phyloP scores from a whole-genome alignment of 1,140 invertebrate genomes.

The Asbolus verrucosus region DNA sequence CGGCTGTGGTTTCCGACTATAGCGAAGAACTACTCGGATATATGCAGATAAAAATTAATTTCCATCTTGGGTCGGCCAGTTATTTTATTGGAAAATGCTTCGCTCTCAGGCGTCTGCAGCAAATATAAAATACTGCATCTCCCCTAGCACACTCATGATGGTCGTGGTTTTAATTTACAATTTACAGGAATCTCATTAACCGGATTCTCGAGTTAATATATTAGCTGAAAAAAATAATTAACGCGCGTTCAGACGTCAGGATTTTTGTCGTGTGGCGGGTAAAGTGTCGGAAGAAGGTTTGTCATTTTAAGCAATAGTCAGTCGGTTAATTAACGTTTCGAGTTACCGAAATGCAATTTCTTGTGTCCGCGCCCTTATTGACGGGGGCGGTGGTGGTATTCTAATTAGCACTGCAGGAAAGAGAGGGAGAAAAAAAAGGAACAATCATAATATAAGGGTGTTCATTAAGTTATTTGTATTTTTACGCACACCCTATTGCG shows the following conservation, averaged over 20 bases:
- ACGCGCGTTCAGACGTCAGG: constrained; percentile 16
- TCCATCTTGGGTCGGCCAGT: constrained; percentile 47
- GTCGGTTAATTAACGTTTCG: constrained; percentile 25
- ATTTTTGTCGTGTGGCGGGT: constrained; percentile 14
- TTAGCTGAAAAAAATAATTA: constrained; percentile 38
- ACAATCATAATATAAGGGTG: constrained; percentile 22
- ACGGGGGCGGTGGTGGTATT: too few relatives aligned
- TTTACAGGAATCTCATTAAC: constrained; percentile 50
- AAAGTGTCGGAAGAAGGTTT: constrained; percentile 5
- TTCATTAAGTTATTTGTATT: constrained; percentile 50
- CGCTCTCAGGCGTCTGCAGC: constrained; percentile 48
- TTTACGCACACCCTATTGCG: constrained; percentile 37
- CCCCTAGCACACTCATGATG: constrained; percentile 33
- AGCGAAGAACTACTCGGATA: constrained; percentile 22
- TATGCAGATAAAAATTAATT: constrained; percentile 55
- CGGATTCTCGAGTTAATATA: constrained; percentile 33
- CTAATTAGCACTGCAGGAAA: too few relatives aligned
- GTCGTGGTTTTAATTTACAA: constrained; percentile 50
- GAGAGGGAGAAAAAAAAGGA: too few relatives aligned
- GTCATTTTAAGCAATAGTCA: constrained; percentile 30
- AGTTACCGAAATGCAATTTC: constrained; percentile 32
- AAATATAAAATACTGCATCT: constrained; percentile 51
- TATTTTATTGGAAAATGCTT: constrained; percentile 54
- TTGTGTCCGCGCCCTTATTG: constrained; percentile 27
- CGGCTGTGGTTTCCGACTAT: background rate